Evolutionary conservation across 2,888 invertebrate genomes (phyloP), one percentile per base, ranked within the genome.

Genomic region (Drosophila limbata): DNA sequence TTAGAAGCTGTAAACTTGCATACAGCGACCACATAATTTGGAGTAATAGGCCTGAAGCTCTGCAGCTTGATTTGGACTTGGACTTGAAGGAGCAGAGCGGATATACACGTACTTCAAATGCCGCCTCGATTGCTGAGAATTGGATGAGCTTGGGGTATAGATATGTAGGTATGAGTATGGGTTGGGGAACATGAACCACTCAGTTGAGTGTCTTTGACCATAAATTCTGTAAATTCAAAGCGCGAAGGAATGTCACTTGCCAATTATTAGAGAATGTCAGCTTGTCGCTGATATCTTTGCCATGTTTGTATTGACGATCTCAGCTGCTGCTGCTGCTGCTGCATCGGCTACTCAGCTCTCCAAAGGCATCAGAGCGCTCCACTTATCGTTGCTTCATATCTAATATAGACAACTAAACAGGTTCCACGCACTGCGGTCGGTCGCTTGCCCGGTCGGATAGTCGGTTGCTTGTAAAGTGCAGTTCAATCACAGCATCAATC

Each of bases 201-300:
- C 53, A 15, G 48, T 69, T 62, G 69, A 77, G 80, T 80, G 80
- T 77, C 86, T 79, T 79, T 84, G 84, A 85, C 84, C 86, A 84
- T 86, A 84, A 86, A 84, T 84, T 84, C 87, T 81, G 87, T 73
- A 84, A 84, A 86, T 86, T 86, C 84, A 84, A 84, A 86, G 87
- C 87, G 84, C 84, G 84, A 86, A 84, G 84, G 84, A 84, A 84
- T 84, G 84, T 84, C 84, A 84, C 84, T 84, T 84, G 84, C 87
- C 84, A 85, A 85, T 85, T 85, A 87, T 85, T 87, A 80, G 84
- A 84, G 84, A 87, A 87, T 82, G 84, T 84, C 85, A 82, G 80
- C 87, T 84, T 87, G 80, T 84, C 84, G 80, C 84, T 85, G 87
- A 84, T 85, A 86, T 86, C 84, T 86, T 81, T 77, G 87, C 87